Evolutionary conservation across 2,113 vertebrate genomes (phyloP).

Genomic region (Orycteropus afer): DNA sequence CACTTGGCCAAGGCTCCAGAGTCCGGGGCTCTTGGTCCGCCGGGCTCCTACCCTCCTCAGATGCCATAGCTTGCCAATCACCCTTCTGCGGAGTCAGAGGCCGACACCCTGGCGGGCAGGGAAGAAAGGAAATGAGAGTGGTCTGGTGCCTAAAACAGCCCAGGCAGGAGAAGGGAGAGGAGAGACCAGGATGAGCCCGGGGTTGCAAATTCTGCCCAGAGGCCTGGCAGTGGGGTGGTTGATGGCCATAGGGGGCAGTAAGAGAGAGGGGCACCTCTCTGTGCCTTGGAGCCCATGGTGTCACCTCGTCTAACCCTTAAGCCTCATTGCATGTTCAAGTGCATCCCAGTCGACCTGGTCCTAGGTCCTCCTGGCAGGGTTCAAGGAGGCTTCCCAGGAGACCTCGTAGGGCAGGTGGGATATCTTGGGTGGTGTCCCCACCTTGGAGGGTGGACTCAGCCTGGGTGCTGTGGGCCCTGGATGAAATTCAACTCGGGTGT

Average conservation of each 20-base stretch:
- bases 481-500: neutral
- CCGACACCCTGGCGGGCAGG: accelerated
- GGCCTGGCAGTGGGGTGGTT: neutral
- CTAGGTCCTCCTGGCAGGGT: neutral
- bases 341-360: neutral
- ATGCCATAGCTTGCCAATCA: no score
- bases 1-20: neutral
- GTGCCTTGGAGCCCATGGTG: accelerated
- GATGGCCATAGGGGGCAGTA: neutral
- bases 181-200: accelerated
- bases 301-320: neutral
- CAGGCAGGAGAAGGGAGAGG: neutral
- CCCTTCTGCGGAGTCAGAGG: no score
- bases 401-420: neutral
- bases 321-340: accelerated
- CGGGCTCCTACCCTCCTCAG: no score
- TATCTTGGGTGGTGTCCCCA: neutral
- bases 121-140: neutral
- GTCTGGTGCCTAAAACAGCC: neutral
- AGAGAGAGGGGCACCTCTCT: neutral
- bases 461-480: neutral
- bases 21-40: no score
- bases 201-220: neutral
- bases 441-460: neutral
- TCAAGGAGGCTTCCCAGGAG: neutral